phyloP scores from a whole-genome alignment of 2,113 vertebrate genomes.

The Capreolus pygargus region DNA sequence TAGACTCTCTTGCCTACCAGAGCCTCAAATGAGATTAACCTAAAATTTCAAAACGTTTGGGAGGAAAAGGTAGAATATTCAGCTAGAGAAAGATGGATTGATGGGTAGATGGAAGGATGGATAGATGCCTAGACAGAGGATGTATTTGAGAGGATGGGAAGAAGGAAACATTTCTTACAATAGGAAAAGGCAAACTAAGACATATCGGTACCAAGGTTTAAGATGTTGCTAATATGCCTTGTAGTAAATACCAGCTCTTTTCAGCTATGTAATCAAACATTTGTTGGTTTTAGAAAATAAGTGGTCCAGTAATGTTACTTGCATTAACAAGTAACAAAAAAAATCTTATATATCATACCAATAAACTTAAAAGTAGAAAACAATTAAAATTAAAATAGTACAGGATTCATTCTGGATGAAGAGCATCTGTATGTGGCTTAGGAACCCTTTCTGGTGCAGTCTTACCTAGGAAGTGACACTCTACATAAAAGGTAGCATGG shows the following conservation, averaged over 20 bases:
- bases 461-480: not conserved
- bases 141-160: not conserved
- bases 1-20: not conserved
- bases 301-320: not conserved
- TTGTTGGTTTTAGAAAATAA: not conserved
- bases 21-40: not conserved
- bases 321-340: not conserved
- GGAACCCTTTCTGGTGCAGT: not conserved
- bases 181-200: not conserved
- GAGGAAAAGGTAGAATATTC: not conserved
- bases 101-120: not conserved
- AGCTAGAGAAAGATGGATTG: not conserved
- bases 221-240: not conserved
- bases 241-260: not conserved
- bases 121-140: not conserved
- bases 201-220: not conserved
- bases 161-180: not conserved
- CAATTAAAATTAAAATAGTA: not conserved
- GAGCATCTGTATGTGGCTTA: not conserved
- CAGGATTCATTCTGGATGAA: not conserved
- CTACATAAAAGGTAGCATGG: not conserved
- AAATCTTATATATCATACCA: not conserved
- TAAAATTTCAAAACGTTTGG: constrained; percentile 14
- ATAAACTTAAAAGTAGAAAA: not conserved
- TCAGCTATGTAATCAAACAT: not conserved